Conservation (phyloP, 2,888 invertebrate species). For the Pterostichus niger region DNA sequence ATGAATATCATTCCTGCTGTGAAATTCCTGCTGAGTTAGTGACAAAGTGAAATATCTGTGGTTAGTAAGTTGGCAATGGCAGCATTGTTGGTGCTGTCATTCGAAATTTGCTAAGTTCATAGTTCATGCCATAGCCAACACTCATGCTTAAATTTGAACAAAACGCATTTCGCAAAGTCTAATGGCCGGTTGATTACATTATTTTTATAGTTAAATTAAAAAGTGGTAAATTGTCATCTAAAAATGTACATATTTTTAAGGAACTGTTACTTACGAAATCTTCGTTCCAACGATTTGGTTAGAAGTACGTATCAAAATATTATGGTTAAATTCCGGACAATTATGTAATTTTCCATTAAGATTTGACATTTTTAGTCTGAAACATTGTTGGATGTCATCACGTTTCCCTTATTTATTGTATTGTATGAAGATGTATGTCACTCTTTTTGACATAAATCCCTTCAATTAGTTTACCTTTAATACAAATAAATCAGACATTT, state of each 20-base stretch:
- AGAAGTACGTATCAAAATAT: slow-evolving; percentile 65
- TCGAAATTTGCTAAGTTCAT: slow-evolving; percentile 59
- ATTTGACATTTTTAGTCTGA: slow-evolving; percentile 38
- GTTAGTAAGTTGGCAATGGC: slow-evolving; percentile 6
- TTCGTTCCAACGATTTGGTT: slow-evolving; percentile 59
- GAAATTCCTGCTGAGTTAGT: background rate
- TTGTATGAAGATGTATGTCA: background rate
- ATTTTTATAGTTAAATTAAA: slow-evolving; percentile 60
- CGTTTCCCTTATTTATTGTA: slow-evolving; percentile 7
- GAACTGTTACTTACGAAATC: slow-evolving; percentile 62
- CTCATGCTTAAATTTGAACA: slow-evolving; percentile 66
- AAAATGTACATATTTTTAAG: slow-evolving; percentile 64
- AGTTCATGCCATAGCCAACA: slow-evolving; percentile 58
- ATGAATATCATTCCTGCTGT: background rate
- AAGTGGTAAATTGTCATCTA: slow-evolving; percentile 56
- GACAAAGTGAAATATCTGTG: background rate
- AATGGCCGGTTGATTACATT: slow-evolving; percentile 53
- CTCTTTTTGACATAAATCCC: background rate
- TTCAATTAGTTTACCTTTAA: background rate
- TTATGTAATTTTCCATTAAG: slow-evolving; percentile 60
- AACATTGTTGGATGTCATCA: background rate
- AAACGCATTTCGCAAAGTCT: slow-evolving; percentile 56
- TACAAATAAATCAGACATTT: slow-evolving; percentile 38
- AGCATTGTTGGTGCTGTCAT: slow-evolving; percentile 44
- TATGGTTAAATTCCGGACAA: slow-evolving; percentile 55